Conservation (phyloP, 2,113 vertebrate genomes). For the Rousettus leschenaultii region DNA sequence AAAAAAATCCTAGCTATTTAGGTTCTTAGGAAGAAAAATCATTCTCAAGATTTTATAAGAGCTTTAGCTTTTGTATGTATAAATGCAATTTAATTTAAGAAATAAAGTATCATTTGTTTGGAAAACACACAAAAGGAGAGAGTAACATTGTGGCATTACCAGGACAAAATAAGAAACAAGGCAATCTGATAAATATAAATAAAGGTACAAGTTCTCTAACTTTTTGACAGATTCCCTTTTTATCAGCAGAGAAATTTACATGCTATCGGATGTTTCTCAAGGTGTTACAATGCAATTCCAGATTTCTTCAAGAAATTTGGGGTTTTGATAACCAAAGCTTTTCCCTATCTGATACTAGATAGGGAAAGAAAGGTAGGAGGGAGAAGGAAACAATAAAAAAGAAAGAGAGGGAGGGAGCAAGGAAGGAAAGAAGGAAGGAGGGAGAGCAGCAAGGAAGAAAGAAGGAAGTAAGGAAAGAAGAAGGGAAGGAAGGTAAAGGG, state of each 20-base stretch:
- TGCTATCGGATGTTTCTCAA: not conserved
- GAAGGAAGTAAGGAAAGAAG: no score
- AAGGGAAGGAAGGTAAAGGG: no score
- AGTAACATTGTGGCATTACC: not conserved
- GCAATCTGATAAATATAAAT: not conserved
- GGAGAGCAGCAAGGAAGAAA: not conserved
- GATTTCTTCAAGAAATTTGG: not conserved
- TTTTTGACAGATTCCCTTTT: conserved; percentile 53
- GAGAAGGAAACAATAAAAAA: not conserved
- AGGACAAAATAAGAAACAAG: not conserved
- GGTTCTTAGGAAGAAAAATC: not conserved
- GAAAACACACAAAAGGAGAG: not conserved
- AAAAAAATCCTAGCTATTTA: not conserved
- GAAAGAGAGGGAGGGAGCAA: not conserved
- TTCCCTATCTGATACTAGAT: not conserved
- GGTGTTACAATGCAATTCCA: not conserved
- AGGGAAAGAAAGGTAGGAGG: not conserved
- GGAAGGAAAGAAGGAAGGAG: not conserved
- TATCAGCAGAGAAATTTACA: not conserved
- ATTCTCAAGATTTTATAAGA: not conserved
- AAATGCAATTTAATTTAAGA: not conserved
- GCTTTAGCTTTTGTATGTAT: not conserved
- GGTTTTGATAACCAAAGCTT: not conserved
- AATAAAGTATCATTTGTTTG: not conserved
- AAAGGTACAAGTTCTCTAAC: conserved; percentile 16